Conservation (phyloP, 2,797 vertebrate species). For the Ibycter americanus region DNA sequence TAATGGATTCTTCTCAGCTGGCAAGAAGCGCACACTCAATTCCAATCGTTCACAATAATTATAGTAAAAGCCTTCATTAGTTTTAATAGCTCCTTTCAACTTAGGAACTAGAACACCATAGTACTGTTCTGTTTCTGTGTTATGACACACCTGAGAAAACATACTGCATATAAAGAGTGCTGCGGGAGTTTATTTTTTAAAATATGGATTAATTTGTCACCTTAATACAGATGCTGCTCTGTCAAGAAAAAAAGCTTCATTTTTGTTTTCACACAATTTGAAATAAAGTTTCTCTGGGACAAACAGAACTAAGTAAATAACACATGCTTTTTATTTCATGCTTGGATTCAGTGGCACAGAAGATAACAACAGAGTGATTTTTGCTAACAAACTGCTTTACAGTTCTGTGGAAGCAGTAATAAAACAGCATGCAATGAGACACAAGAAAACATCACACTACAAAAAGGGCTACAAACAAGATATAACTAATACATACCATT, state of each 20-base stretch:
- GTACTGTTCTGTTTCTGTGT: conserved; percentile 17
- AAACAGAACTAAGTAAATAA: conserved; percentile 7
- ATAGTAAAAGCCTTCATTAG: conserved; percentile 49
- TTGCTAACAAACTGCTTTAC: not conserved
- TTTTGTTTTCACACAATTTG: not conserved
- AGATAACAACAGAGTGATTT: not conserved
- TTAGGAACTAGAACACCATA: not conserved
- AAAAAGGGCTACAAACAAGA: not conserved
- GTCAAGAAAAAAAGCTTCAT: not conserved
- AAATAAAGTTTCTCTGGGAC: not conserved
- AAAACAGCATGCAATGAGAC: not conserved
- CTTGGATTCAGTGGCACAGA: not conserved
- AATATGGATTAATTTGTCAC: conserved; percentile 5
- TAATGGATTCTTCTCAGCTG: conserved; percentile 50
- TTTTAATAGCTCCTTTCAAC: conserved; percentile 45
- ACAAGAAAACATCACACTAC: not conserved
- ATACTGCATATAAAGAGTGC: not conserved
- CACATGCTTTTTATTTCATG: not conserved
- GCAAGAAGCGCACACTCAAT: not conserved
- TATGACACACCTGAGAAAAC: conserved; percentile 31
- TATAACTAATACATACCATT: conserved; percentile 84
- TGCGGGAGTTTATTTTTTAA: not conserved
- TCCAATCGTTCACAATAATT: conserved; percentile 19
- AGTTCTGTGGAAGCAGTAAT: not conserved
- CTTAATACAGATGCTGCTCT: not conserved